Evolutionary conservation across 2,888 invertebrate species (phyloP).

Genomic region (Nomada fabriciana): DNA sequence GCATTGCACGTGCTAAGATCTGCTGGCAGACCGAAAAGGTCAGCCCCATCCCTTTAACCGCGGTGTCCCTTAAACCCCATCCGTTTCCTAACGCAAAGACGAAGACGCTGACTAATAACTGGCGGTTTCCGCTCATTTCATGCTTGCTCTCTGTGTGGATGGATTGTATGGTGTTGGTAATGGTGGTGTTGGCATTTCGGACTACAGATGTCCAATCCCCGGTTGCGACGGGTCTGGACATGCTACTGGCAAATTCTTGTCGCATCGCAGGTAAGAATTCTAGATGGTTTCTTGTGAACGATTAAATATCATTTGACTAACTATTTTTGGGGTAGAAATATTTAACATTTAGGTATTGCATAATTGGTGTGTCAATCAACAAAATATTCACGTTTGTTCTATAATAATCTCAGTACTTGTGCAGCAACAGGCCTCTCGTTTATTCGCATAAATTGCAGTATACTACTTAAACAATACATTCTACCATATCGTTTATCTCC

Average conservation of each 20-base stretch:
- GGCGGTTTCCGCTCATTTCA: constrained; percentile 83
- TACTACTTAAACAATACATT: too few relatives aligned
- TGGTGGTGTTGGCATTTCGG: constrained; percentile 71
- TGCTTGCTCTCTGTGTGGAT: constrained; percentile 79
- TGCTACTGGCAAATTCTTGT: constrained; percentile 99
- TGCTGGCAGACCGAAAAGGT: constrained; percentile 59
- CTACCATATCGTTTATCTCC: too few relatives aligned
- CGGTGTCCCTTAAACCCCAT: constrained; percentile 71
- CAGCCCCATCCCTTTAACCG: constrained; percentile 49
- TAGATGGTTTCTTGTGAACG: not conserved
- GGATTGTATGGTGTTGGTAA: constrained; percentile 74
- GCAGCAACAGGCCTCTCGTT: too few relatives aligned
- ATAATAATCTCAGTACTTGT: too few relatives aligned
- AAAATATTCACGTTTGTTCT: too few relatives aligned
- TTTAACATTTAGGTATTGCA: not conserved
- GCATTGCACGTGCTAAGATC: constrained; percentile 70
- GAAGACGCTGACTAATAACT: constrained; percentile 84
- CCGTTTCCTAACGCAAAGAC: constrained; percentile 68
- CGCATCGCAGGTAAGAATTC: constrained; percentile 94
- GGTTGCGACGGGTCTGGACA: constrained; percentile 99
- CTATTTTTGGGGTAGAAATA: not conserved
- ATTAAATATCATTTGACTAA: not conserved
- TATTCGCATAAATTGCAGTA: too few relatives aligned
- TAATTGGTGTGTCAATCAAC: too few relatives aligned
- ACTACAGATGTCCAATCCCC: constrained; percentile 94